Evolutionary conservation across 2,797 vertebrate species (phyloP).

Genomic region (Myotis daubentonii): DNA sequence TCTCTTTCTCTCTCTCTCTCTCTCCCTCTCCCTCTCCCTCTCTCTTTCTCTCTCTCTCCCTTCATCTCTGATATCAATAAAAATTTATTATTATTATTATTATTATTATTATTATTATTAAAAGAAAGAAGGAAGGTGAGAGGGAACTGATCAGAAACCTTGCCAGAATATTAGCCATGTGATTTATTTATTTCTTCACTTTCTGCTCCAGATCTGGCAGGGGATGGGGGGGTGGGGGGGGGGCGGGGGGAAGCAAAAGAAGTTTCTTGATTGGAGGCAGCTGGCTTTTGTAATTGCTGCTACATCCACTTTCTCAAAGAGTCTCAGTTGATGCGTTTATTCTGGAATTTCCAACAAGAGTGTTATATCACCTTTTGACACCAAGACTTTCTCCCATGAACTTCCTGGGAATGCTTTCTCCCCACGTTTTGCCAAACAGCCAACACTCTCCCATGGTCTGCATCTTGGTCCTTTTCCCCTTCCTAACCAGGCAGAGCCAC

Average conservation of each 20-base stretch:
- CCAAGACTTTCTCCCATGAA: not conserved
- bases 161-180: not conserved
- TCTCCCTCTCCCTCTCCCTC: too few relatives aligned
- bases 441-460: not conserved
- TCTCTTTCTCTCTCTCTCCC: too few relatives aligned
- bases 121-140: not conserved
- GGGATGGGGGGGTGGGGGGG: too few relatives aligned
- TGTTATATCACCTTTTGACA: not conserved
- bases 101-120: not conserved
- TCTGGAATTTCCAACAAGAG: not conserved
- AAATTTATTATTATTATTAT: not conserved
- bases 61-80: too few relatives aligned
- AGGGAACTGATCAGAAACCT: constrained; percentile 38
- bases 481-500: not conserved
- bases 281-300: not conserved
- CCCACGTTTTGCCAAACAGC: not conserved
- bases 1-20: too few relatives aligned
- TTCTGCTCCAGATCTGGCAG: not conserved
- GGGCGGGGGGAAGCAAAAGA: not conserved
- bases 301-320: not conserved
- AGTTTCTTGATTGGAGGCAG: not conserved
- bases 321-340: not conserved
- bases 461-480: not conserved
- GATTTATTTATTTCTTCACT: not conserved
- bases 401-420: not conserved